A percentile compares a stretch with the other conserved stretches of the same genome.
phyloP scores from a whole-genome alignment of 2,888 invertebrate species.

The Phortica magna region DNA sequence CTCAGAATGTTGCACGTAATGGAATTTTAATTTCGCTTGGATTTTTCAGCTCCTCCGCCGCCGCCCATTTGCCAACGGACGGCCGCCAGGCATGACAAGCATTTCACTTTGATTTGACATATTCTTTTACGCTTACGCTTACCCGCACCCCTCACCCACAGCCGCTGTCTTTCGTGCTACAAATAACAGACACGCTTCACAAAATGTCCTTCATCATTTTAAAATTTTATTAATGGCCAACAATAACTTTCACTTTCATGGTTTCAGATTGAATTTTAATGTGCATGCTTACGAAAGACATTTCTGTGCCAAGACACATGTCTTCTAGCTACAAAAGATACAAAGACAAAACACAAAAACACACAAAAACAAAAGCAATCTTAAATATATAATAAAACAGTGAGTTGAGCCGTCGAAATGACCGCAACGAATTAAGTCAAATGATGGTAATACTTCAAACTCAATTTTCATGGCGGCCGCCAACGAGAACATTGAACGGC shows the following conservation, averaged over 20 bases:
- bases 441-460: constrained; percentile 18
- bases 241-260: constrained; percentile 9
- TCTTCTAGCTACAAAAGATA: neutral
- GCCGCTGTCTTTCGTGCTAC: neutral
- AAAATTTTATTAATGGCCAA: neutral
- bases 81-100: neutral
- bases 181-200: neutral
- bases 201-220: constrained; percentile 15
- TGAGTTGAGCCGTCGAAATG: neutral
- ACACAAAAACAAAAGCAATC: neutral
- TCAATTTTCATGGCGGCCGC: constrained; percentile 32
- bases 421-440: constrained; percentile 22
- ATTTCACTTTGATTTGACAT: constrained; percentile 11
- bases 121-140: neutral
- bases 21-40: constrained; percentile 64
- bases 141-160: no score
- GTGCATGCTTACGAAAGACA: neutral
- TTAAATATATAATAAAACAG: neutral
- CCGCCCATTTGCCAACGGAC: neutral
- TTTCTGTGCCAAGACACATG: neutral
- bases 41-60: neutral
- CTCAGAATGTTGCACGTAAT: constrained; percentile 44
- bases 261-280: constrained; percentile 7
- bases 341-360: neutral
- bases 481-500: no score